Conservation (phyloP, 1,140 invertebrate species). For the Coptotermes formosanus region DNA sequence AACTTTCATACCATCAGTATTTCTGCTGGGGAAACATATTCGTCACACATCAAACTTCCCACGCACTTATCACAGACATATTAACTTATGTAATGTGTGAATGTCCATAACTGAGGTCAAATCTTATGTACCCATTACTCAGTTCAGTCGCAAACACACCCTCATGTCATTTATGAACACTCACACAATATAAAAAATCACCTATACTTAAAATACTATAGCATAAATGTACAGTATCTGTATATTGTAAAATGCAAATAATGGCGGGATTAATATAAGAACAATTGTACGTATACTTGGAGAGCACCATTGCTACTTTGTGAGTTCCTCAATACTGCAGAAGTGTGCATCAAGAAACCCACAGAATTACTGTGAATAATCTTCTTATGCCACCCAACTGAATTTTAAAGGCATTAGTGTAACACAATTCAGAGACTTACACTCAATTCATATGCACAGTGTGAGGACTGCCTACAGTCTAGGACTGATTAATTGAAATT, state of each 20-base stretch:
- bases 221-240: not conserved
- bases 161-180: not conserved
- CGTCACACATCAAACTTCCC: slow-evolving; percentile 8
- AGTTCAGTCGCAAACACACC: not conserved
- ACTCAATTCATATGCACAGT: not conserved
- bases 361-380: not conserved
- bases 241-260: not conserved
- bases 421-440: not conserved
- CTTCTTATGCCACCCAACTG: not conserved
- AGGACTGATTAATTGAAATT: too few relatives aligned
- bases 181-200: not conserved
- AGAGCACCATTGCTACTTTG: slow-evolving; percentile 4
- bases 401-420: not conserved
- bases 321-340: not conserved
- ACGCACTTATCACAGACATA: slow-evolving; percentile 10
- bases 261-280: not conserved
- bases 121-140: not conserved
- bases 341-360: too few relatives aligned
- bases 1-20: not conserved
- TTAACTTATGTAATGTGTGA: not conserved
- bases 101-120: not conserved
- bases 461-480: not conserved
- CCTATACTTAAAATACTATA: slow-evolving; percentile 14
- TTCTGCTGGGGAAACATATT: not conserved
- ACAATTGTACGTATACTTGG: slow-evolving; percentile 11